These are phyloP conservation scores for Cavia aperea DNA, from an alignment of 2,113 vertebrate species.

Conservation along the genomic window DNA sequence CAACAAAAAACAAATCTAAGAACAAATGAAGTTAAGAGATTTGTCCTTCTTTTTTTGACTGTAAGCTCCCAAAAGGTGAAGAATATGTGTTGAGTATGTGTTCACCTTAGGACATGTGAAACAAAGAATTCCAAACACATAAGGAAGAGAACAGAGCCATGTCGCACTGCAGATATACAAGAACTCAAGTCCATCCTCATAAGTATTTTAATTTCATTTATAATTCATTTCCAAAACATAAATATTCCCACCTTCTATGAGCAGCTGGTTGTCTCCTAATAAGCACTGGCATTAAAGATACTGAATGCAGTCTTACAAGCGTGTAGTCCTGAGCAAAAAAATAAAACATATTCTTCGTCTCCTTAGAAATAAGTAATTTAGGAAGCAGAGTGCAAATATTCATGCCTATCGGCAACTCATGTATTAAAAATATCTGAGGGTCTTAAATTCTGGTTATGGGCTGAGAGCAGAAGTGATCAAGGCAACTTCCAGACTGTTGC, in stretches of 20 bases:
- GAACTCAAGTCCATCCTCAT: not conserved
- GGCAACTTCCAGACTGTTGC: not conserved
- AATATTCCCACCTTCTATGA: not conserved
- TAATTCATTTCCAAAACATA: conserved; percentile 7
- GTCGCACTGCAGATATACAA: not conserved
- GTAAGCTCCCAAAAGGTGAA: not conserved
- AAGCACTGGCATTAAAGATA: not conserved
- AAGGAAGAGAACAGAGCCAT: not conserved
- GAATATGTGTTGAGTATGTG: not conserved
- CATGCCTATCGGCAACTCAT: not conserved
- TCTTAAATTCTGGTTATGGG: not conserved
- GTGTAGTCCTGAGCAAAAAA: not conserved
- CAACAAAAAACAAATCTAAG: not conserved
- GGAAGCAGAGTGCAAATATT: not conserved
- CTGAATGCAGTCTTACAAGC: not conserved
- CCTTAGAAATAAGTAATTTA: conserved; percentile 17
- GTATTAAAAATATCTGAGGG: not conserved
- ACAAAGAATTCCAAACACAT: not conserved
- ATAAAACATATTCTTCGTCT: not conserved
- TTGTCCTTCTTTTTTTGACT: not conserved
- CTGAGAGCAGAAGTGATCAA: not conserved
- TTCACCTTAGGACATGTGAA: not conserved
- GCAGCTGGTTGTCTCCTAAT: not conserved
- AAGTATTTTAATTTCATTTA: not conserved
- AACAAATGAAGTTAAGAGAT: not conserved